Conservation (phyloP, 2,797 vertebrate genomes). For the Oreochromis grahami region DNA sequence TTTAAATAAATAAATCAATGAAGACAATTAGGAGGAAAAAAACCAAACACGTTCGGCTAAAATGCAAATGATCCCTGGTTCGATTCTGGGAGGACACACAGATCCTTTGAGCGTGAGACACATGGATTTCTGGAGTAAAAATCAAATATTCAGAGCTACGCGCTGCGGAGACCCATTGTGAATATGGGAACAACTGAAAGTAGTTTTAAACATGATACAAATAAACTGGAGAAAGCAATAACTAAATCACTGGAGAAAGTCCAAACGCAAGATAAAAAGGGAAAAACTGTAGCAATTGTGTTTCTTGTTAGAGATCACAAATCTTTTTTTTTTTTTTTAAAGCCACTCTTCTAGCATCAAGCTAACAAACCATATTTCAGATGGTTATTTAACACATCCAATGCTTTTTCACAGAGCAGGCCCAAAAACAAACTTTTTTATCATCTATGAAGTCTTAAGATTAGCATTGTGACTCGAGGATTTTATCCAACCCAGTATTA, state of each 20-base stretch:
- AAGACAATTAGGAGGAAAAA: neutral
- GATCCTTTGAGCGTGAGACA: neutral
- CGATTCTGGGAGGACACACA: neutral
- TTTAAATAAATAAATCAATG: neutral
- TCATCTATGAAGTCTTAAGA: neutral
- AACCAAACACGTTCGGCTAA: neutral
- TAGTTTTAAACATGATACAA: neutral
- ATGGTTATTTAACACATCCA: neutral
- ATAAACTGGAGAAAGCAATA: neutral
- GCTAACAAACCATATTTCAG: neutral
- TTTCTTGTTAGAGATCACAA: neutral
- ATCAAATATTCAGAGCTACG: neutral
- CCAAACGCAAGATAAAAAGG: neutral
- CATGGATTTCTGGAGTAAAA: neutral
- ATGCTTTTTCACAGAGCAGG: neutral
- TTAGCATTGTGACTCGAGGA: no score
- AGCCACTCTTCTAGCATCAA: neutral
- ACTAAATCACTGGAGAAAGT: neutral
- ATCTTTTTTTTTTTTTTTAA: neutral
- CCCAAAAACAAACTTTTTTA: neutral
- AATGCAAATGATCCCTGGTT: neutral
- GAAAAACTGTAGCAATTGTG: neutral
- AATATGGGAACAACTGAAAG: neutral
- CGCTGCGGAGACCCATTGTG: rapidly evolving
- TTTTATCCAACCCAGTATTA: no score